phyloP scores from a whole-genome alignment of 2,797 vertebrate species.

The Rousettus madagascariensis region DNA sequence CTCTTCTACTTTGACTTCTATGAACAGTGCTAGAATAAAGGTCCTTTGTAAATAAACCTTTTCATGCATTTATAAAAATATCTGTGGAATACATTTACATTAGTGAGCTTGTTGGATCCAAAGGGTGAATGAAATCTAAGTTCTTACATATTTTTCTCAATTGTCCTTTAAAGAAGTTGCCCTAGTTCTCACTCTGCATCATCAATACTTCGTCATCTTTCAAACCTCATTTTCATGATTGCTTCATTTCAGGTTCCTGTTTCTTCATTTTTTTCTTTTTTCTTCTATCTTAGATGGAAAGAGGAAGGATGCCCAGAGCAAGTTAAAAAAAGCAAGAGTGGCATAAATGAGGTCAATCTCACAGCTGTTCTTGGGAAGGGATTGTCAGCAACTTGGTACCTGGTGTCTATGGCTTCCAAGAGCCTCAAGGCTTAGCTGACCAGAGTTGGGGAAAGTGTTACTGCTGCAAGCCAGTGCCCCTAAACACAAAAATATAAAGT shows the following conservation, averaged over 20 bases:
- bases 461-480: neutral
- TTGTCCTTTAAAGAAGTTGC: neutral
- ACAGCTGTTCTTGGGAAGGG: neutral
- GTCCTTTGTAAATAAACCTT: neutral
- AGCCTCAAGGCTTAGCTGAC: neutral
- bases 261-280: constrained; percentile 2
- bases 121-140: neutral
- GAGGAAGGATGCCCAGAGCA: neutral
- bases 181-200: neutral
- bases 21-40: neutral
- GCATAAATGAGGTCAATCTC: neutral
- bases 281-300: neutral
- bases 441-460: neutral
- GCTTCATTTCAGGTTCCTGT: neutral
- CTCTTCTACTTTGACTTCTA: neutral
- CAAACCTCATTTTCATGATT: neutral
- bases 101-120: neutral
- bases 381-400: neutral
- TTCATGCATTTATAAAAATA: neutral
- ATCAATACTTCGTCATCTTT: neutral
- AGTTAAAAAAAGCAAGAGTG: neutral
- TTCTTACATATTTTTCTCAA: neutral
- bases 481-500: neutral
- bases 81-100: neutral
- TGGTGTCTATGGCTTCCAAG: neutral